Conservation (phyloP, 2,888 invertebrate genomes). For the Metacarcinus magister region DNA sequence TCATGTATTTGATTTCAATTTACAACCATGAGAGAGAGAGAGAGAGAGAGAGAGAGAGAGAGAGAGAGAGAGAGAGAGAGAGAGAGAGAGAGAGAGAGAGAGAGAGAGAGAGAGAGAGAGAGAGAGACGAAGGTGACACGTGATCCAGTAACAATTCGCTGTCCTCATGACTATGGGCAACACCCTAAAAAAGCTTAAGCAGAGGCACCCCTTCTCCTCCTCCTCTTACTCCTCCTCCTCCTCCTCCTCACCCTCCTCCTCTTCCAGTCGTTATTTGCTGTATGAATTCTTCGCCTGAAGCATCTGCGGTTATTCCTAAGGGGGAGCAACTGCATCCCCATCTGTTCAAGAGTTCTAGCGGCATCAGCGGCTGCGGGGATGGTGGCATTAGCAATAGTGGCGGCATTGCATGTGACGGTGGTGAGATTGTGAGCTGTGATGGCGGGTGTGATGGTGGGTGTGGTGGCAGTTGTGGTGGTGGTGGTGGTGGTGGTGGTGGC, state of each 20-base stretch:
- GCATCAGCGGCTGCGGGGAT: neutral
- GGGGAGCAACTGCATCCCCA: neutral
- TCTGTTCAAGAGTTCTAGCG: neutral
- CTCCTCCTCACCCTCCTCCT: neutral
- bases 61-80: conserved; percentile 7
- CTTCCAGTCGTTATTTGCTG: neutral
- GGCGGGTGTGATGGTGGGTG: no score
- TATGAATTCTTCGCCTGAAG: neutral
- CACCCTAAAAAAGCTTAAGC: neutral
- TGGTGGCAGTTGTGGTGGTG: conserved; percentile 63
- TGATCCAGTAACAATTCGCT: neutral
- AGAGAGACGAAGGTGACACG: neutral
- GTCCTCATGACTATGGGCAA: neutral
- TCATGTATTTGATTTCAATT: neutral
- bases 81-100: conserved; percentile 42
- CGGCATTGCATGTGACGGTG: no score
- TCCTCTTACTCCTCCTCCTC: conserved; percentile 11
- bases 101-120: conserved; percentile 45
- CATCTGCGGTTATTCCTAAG: neutral
- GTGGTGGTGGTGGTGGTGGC: conserved; percentile 50
- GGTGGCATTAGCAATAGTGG: no score
- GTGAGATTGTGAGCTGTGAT: neutral
- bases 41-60: conserved; percentile 2
- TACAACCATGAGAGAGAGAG: conserved; percentile 2
- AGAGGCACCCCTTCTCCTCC: neutral